These are phyloP conservation scores for Lithophane socia DNA, from an alignment of 2,888 invertebrate species.

Conservation along the genomic window DNA sequence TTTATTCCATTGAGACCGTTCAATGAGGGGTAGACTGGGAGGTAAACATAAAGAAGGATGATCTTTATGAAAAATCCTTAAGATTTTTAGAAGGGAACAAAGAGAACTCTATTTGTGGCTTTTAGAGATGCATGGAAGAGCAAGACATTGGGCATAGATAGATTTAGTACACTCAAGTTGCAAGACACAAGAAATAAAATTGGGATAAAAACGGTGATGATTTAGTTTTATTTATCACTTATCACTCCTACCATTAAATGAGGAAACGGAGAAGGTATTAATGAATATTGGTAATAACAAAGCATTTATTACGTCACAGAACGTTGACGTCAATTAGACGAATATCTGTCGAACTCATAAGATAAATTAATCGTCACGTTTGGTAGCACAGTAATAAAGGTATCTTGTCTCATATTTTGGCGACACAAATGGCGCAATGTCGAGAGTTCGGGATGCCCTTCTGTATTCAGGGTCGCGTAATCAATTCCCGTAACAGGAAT, in stretches of 20 bases:
- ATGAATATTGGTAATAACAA: conserved; percentile 19
- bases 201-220: neutral
- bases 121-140: neutral
- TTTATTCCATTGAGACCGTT: conserved; percentile 42
- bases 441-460: conserved; percentile 30
- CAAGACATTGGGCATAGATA: neutral
- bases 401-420: conserved; percentile 29
- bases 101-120: neutral
- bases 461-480: conserved; percentile 42
- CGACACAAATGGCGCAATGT: conserved; percentile 43
- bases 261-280: conserved; percentile 6
- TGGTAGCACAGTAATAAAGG: conserved; percentile 22
- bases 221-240: neutral
- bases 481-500: conserved; percentile 31
- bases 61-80: conserved; percentile 2
- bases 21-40: conserved; percentile 18
- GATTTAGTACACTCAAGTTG: neutral
- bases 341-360: conserved; percentile 28
- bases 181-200: neutral
- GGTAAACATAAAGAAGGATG: conserved; percentile 1
- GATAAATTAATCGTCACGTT: conserved; percentile 32
- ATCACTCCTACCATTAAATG: neutral
- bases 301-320: conserved; percentile 30
- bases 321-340: conserved; percentile 27
- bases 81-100: conserved; percentile 3